A percentile compares a stretch with the other conserved stretches of the same genome.
phyloP scores from a whole-genome alignment of 2,113 vertebrate species.

The Glaucidium brasilianum region DNA sequence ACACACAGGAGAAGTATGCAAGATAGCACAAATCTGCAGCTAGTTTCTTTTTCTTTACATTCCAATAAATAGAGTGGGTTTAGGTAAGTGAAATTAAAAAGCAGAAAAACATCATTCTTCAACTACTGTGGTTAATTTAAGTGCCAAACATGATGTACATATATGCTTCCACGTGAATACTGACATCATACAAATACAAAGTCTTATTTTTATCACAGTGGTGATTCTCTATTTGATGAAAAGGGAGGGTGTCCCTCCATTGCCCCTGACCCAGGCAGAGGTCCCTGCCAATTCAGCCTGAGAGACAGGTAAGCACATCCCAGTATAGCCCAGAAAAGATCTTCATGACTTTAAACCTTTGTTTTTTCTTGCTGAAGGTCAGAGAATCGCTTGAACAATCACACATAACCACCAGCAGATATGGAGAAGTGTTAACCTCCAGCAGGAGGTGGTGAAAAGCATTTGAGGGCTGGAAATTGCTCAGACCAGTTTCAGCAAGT shows the following conservation, averaged over 20 bases:
- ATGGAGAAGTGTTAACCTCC: not conserved
- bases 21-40: not conserved
- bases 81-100: not conserved
- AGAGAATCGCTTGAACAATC: not conserved
- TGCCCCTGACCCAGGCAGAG: fast-evolving
- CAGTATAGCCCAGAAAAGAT: not conserved
- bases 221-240: not conserved
- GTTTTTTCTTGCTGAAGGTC: not conserved
- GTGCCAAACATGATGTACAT: not conserved
- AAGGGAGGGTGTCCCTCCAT: not conserved
- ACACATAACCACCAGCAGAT: not conserved
- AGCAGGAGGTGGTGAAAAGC: not conserved
- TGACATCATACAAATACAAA: not conserved
- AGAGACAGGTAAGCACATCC: not conserved
- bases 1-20: not conserved
- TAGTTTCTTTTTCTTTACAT: not conserved
- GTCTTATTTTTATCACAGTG: not conserved
- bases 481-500: not conserved
- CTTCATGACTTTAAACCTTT: not conserved
- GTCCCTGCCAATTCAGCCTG: not conserved
- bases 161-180: not conserved
- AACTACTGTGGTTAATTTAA: not conserved
- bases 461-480: not conserved
- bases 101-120: not conserved
- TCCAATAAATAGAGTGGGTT: not conserved